phyloP scores from a whole-genome alignment of 2,113 vertebrate species.

The Gobiocypris rarus region DNA sequence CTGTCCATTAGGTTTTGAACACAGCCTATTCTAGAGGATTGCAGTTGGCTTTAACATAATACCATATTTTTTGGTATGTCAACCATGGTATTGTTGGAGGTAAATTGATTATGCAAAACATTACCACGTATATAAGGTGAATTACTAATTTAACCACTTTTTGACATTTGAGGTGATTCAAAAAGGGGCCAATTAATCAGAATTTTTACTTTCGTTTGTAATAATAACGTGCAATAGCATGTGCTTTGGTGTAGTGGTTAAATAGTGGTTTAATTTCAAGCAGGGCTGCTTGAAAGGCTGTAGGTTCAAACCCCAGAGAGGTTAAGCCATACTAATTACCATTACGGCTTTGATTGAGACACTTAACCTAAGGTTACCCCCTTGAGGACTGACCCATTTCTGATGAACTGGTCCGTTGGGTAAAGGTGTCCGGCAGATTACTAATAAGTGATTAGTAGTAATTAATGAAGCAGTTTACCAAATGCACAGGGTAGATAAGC shows the following conservation, averaged over 20 bases:
- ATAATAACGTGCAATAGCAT: neutral
- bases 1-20: neutral
- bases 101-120: neutral
- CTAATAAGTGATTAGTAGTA: slow-evolving; percentile 17
- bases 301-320: neutral
- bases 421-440: neutral
- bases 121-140: neutral
- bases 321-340: neutral
- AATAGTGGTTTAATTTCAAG: slow-evolving; percentile 9
- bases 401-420: neutral
- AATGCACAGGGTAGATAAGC: neutral
- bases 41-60: neutral
- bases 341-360: neutral
- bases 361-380: neutral
- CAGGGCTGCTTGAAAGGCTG: neutral
- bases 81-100: neutral
- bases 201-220: neutral
- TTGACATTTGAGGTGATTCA: neutral
- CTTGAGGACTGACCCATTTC: slow-evolving; percentile 8
- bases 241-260: slow-evolving; percentile 11
- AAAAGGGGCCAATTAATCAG: neutral
- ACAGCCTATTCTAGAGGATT: neutral
- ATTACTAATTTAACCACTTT: neutral
- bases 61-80: neutral
- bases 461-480: neutral